phyloP scores from a whole-genome alignment of 2,888 invertebrate genomes.

The Gymnosoma rotundatum region DNA sequence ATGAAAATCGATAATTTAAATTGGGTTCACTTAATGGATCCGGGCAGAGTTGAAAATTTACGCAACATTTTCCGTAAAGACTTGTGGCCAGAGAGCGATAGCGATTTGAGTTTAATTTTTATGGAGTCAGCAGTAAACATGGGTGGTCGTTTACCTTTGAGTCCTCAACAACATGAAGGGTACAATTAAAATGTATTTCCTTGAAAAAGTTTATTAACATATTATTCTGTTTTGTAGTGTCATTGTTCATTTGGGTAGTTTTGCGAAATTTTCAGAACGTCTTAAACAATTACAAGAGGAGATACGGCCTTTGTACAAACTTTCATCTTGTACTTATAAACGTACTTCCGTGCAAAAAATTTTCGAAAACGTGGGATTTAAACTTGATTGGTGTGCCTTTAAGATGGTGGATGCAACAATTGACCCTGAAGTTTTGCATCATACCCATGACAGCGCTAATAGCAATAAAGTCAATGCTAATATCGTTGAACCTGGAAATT shows the following conservation, averaged over 20 bases:
- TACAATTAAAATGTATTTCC: constrained; percentile 70
- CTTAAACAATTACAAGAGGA: constrained; percentile 85
- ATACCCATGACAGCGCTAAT: constrained; percentile 77
- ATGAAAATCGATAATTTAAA: constrained; percentile 95
- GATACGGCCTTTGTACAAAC: constrained; percentile 90
- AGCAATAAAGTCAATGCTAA: constrained; percentile 65
- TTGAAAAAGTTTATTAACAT: background rate
- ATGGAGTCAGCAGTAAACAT: constrained; percentile 92
- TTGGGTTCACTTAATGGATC: constrained; percentile 92
- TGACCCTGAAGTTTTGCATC: constrained; percentile 80
- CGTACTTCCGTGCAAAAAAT: constrained; percentile 92
- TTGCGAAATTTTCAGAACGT: constrained; percentile 86
- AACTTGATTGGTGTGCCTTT: constrained; percentile 95
- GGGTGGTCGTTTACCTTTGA: constrained; percentile 91
- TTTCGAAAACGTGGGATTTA: constrained; percentile 90
- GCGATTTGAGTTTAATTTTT: constrained; percentile 91
- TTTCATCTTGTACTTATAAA: constrained; percentile 92
- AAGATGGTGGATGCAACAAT: constrained; percentile 86
- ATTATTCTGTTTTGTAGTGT: constrained; percentile 82
- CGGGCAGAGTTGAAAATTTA: constrained; percentile 87
- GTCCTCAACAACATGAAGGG: constrained; percentile 94
- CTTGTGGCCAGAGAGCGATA: constrained; percentile 90
- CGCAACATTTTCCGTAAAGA: constrained; percentile 90
- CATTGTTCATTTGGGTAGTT: constrained; percentile 91
- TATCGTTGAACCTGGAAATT: constrained; percentile 79